These are phyloP conservation scores for Dreissena polymorpha DNA, from an alignment of 1,140 invertebrate species.

Conservation along the genomic window DNA sequence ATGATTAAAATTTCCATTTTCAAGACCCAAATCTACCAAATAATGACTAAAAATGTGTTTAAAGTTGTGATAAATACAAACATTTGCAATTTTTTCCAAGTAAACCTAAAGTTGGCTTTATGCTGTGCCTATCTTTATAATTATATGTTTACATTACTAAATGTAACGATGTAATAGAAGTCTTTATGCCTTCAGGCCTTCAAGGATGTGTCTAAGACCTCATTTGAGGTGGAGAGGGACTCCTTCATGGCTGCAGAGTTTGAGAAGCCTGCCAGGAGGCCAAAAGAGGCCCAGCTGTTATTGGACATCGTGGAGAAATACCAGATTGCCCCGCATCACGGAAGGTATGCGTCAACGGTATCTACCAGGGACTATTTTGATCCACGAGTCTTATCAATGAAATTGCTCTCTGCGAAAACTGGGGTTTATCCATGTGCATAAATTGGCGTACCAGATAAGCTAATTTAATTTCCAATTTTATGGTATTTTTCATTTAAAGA, in stretches of 20 bases:
- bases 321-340: slow-evolving; percentile 69
- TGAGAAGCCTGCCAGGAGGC: slow-evolving; percentile 49
- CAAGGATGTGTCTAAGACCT: slow-evolving; percentile 76
- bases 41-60: too few relatives aligned
- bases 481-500: too few relatives aligned
- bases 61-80: too few relatives aligned
- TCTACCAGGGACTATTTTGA: too few relatives aligned
- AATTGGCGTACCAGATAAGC: background rate
- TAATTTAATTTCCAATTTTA: background rate
- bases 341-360: slow-evolving; percentile 68
- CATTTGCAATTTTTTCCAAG: too few relatives aligned
- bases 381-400: background rate
- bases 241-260: slow-evolving; percentile 48
- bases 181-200: slow-evolving; percentile 73
- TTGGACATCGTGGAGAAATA: slow-evolving; percentile 73
- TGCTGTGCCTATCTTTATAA: too few relatives aligned
- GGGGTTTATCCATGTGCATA: background rate
- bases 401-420: background rate
- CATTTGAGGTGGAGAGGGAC: slow-evolving; percentile 72
- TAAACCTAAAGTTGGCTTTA: too few relatives aligned
- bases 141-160: too few relatives aligned
- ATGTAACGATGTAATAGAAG: background rate
- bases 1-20: too few relatives aligned
- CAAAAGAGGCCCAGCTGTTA: slow-evolving; percentile 66
- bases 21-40: too few relatives aligned